These are phyloP conservation scores for Steinernema carpocapsae DNA, from an alignment of 2,888 invertebrate genomes.

Conservation along the genomic window DNA sequence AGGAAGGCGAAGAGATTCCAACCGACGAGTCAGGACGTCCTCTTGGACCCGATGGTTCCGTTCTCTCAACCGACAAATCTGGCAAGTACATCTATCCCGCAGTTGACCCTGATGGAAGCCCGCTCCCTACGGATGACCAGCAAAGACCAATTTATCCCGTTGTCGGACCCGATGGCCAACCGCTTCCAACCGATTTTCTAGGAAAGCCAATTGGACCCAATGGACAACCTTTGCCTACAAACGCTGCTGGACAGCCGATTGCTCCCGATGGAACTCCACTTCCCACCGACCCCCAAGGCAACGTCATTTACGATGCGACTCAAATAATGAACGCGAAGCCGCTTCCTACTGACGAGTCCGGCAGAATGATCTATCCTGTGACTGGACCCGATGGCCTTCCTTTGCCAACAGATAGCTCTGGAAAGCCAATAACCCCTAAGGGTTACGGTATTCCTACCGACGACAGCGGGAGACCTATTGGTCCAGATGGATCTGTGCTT, in stretches of 20 bases:
- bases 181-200: slow-evolving; percentile 44
- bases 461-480: slow-evolving; percentile 38
- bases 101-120: slow-evolving; percentile 46
- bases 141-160: slow-evolving; percentile 36
- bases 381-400: slow-evolving; percentile 29
- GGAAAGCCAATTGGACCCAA: slow-evolving; percentile 46
- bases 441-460: slow-evolving; percentile 42
- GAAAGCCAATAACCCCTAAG: slow-evolving; percentile 39
- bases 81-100: slow-evolving; percentile 47
- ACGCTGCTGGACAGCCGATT: slow-evolving; percentile 32
- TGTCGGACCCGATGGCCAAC: slow-evolving; percentile 35
- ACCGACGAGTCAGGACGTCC: slow-evolving; percentile 45
- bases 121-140: slow-evolving; percentile 41
- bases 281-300: slow-evolving; percentile 46
- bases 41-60: slow-evolving; percentile 50
- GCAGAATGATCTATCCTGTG: slow-evolving; percentile 37
- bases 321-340: slow-evolving; percentile 1
- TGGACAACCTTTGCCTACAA: slow-evolving; percentile 3
- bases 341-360: slow-evolving; percentile 42
- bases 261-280: slow-evolving; percentile 45
- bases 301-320: not conserved
- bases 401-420: slow-evolving; percentile 47
- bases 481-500: slow-evolving; percentile 35
- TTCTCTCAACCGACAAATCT: slow-evolving; percentile 41
- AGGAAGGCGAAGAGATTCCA: slow-evolving; percentile 37